Evolutionary conservation across 2,797 vertebrate genomes (phyloP).

Genomic region (Microcaecilia unicolor): DNA sequence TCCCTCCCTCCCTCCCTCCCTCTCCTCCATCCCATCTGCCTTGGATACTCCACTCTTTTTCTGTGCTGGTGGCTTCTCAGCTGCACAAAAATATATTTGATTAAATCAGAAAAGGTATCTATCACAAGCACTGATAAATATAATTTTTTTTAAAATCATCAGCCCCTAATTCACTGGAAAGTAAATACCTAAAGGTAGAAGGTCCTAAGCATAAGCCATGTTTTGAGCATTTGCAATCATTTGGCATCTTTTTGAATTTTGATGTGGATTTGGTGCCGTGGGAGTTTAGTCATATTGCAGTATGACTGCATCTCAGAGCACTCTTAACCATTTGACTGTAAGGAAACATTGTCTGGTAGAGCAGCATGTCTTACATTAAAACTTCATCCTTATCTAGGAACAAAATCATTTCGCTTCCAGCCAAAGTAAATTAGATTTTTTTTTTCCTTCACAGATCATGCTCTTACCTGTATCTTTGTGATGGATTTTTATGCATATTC

Average conservation of each 20-base stretch:
- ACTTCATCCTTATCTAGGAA: background rate
- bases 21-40: no score
- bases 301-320: background rate
- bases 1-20: no score
- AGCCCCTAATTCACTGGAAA: no score
- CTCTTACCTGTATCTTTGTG: background rate
- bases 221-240: background rate
- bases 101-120: no score
- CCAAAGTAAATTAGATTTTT: no score
- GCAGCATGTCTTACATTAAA: background rate
- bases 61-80: no score
- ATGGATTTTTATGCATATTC: background rate
- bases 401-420: background rate
- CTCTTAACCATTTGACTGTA: background rate
- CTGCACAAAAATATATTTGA: no score
- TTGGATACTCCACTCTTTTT: no score
- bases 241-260: slow-evolving; percentile 1
- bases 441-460: background rate
- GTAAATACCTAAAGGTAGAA: no score
- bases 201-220: background rate
- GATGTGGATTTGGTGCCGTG: background rate
- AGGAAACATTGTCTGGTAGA: background rate
- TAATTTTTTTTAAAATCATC: no score
- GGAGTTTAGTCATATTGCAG: slow-evolving; percentile 1
- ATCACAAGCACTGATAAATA: no score